phyloP scores from a whole-genome alignment of 2,113 vertebrate genomes.

The Perca flavescens region DNA sequence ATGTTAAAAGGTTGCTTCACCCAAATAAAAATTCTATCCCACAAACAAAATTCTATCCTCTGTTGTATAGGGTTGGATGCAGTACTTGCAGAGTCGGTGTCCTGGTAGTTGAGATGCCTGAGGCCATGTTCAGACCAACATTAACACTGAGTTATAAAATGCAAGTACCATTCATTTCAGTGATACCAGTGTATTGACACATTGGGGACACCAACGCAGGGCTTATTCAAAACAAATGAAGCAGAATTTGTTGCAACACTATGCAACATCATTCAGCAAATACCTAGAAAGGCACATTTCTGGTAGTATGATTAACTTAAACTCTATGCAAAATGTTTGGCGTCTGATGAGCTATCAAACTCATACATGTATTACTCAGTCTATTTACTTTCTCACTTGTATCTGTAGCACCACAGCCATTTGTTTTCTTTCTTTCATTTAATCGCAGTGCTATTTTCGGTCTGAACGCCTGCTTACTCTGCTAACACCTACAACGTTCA shows the following conservation, averaged over 20 bases:
- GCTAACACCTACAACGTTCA: not conserved
- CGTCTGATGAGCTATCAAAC: not conserved
- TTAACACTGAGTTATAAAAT: not conserved
- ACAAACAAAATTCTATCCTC: not conserved
- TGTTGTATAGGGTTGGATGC: not conserved
- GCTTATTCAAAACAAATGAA: not conserved
- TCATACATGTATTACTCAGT: not conserved
- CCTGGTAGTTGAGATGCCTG: not conserved
- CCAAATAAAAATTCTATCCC: not conserved
- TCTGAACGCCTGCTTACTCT: not conserved
- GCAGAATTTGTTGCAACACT: not conserved
- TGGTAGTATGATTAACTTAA: not conserved
- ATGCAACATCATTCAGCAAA: not conserved
- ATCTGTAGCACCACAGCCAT: not conserved
- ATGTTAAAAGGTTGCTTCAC: not conserved
- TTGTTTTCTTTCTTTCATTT: not conserved
- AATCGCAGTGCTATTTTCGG: conserved; percentile 8
- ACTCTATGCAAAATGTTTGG: not conserved
- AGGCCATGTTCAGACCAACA: not conserved
- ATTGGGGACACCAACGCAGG: not conserved
- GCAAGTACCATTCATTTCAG: not conserved
- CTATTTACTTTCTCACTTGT: not conserved
- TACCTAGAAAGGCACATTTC: not conserved
- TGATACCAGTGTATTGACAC: not conserved
- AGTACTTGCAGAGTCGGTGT: not conserved